A percentile compares a stretch with the other conserved stretches of the same genome.
Conservation (phyloP, 2,797 vertebrate genomes). For the Morelia viridis region DNA sequence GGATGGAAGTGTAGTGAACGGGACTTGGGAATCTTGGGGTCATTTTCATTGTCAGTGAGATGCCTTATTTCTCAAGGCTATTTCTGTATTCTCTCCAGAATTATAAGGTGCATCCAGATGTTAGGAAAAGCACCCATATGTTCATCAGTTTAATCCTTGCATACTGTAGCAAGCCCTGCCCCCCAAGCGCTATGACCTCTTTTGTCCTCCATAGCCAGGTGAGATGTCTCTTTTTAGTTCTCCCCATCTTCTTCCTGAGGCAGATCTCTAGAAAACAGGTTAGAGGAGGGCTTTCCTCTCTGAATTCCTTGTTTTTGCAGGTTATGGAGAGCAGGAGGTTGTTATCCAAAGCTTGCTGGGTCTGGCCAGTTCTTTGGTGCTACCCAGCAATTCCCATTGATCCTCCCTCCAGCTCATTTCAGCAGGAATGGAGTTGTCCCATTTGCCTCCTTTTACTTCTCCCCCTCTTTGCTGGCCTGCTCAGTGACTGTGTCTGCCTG, state of each 20-base stretch:
- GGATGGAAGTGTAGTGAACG: neutral
- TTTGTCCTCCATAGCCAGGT: neutral
- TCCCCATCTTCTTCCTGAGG: no score
- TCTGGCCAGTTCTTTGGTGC: neutral
- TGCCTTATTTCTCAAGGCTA: neutral
- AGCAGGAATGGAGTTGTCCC: conserved; percentile 28
- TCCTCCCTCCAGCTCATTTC: conserved; percentile 31
- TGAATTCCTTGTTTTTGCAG: neutral
- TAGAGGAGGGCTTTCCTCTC: neutral
- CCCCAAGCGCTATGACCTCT: neutral
- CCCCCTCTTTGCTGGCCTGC: conserved; percentile 20
- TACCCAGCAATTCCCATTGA: neutral
- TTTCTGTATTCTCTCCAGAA: neutral
- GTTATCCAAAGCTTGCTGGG: neutral
- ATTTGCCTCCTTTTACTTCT: neutral
- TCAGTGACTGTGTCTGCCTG: conserved; percentile 23
- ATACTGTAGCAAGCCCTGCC: neutral
- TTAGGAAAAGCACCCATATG: neutral
- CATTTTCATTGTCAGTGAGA: neutral
- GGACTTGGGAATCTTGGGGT: neutral
- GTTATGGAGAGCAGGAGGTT: neutral
- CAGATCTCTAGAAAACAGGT: neutral
- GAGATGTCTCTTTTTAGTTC: no score
- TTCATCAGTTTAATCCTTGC: neutral
- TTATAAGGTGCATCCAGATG: neutral